Evolutionary conservation across 2,113 vertebrate species (phyloP), one percentile per base, ranked within the genome.

Genomic region (Stomatorhinus ivindoensis): DNA sequence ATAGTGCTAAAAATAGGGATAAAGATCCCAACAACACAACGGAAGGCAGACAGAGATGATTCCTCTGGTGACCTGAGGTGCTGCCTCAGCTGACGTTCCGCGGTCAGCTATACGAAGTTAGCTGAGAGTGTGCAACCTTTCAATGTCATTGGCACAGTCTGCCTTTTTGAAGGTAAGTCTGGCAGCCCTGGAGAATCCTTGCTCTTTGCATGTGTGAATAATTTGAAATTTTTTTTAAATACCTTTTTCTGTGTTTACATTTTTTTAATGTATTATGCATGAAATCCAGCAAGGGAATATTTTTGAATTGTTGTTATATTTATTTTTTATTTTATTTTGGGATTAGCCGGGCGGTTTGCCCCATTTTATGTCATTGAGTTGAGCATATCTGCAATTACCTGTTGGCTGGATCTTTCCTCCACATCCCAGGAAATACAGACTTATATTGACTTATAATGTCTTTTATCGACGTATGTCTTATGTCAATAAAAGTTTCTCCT

Each of bases 101-200:
- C 11, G 24, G 35, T 0, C 35, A 27, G 24, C 51, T 35, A 17
- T 44, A 19, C 5, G 51, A 17, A 53, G 88, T 55, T 61, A 31
- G 27, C 6, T 19, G 89, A 44, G 61, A 44, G 19, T 47, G 46
- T 53, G 48, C 85, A 87, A 89, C 89, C 89, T 89, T 87, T 89
- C 84, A 87, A 89, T 89, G 89, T 89, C 89, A 76, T 89, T 87
- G 89, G 46, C 27, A 73, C 44, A 4, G 61, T 46, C 85, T 76
- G 58, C 65, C 84, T 80, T 27, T 73, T 44, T 87, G 27, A 89
- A 89, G 89, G 89, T 89, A 89, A 89, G 89, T 89, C 61, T 27
- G 17, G 10, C 85, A 58, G 58, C 48, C 2, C 46, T 55, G 48
- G 35, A 19, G 44, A 31, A 31, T 19, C 13, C 35, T 3, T 35